These are phyloP conservation scores for Orientallactaga sibirica DNA, from an alignment of 2,797 vertebrate genomes.

Conservation along the genomic window DNA sequence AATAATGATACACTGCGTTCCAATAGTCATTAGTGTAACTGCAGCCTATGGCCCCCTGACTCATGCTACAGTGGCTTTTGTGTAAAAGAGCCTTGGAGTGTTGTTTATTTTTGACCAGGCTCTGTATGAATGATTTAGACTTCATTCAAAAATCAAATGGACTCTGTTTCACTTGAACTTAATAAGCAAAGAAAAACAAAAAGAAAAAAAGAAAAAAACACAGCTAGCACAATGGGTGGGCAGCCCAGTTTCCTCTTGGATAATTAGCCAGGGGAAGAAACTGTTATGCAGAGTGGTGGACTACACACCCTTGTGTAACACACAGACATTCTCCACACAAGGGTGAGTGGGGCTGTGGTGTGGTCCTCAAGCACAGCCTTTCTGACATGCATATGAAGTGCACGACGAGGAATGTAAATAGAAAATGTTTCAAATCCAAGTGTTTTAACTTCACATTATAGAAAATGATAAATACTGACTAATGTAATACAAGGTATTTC, in stretches of 20 bases:
- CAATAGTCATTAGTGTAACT: conserved; percentile 50
- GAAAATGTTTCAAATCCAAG: conserved; percentile 81
- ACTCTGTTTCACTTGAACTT: conserved; percentile 75
- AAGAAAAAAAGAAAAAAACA: neutral
- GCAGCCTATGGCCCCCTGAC: conserved; percentile 66
- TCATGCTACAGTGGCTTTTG: conserved; percentile 57
- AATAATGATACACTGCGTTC: conserved; percentile 67
- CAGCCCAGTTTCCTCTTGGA: conserved; percentile 70
- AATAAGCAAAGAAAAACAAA: conserved; percentile 57
- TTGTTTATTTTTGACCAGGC: conserved; percentile 81
- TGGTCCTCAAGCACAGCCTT: conserved; percentile 56
- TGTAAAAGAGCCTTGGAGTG: conserved; percentile 62
- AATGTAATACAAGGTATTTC: conserved; percentile 85
- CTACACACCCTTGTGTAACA: conserved; percentile 60
- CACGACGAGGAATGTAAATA: conserved; percentile 77
- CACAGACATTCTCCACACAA: conserved; percentile 71
- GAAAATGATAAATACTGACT: conserved; percentile 87
- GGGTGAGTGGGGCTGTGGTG: conserved; percentile 60
- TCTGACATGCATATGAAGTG: conserved; percentile 75
- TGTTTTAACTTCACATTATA: conserved; percentile 83
- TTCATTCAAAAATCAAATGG: conserved; percentile 82
- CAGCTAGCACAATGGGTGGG: conserved; percentile 51
- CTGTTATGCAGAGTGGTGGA: neutral
- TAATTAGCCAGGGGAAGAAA: conserved; percentile 68
- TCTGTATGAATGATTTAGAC: conserved; percentile 81